These are phyloP conservation scores for Bufo gargarizans DNA, from an alignment of 2,113 vertebrate species.

Conservation along the genomic window DNA sequence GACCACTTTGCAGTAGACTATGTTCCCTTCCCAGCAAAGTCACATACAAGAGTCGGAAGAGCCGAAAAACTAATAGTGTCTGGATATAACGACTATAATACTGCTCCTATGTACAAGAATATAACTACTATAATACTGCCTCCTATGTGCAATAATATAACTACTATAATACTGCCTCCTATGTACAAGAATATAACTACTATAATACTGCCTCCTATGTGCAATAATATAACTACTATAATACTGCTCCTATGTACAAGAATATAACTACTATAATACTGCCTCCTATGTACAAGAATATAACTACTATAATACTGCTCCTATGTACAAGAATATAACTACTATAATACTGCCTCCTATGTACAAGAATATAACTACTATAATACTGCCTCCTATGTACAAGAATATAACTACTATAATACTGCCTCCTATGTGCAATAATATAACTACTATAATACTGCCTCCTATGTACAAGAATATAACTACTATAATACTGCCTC, in stretches of 20 bases:
- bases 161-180: too few species aligned
- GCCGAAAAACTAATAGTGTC: too few species aligned
- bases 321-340: background rate
- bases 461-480: background rate
- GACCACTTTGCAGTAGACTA: too few species aligned
- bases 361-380: background rate
- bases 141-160: too few species aligned
- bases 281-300: background rate
- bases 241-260: background rate
- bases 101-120: too few species aligned
- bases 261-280: background rate
- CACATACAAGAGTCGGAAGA: too few species aligned
- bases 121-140: too few species aligned
- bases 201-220: background rate
- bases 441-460: conserved; percentile 2
- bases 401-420: conserved; percentile 3
- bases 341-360: background rate
- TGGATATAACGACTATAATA: too few species aligned
- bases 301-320: conserved; percentile 6
- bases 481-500: background rate
- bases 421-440: background rate
- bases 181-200: too few species aligned
- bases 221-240: conserved; percentile 9
- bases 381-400: background rate
- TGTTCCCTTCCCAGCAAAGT: too few species aligned